A percentile compares a stretch with the other conserved stretches of the same genome.
Evolutionary conservation across 2,113 vertebrate genomes (phyloP).

Genomic region (Myocastor coypus): DNA sequence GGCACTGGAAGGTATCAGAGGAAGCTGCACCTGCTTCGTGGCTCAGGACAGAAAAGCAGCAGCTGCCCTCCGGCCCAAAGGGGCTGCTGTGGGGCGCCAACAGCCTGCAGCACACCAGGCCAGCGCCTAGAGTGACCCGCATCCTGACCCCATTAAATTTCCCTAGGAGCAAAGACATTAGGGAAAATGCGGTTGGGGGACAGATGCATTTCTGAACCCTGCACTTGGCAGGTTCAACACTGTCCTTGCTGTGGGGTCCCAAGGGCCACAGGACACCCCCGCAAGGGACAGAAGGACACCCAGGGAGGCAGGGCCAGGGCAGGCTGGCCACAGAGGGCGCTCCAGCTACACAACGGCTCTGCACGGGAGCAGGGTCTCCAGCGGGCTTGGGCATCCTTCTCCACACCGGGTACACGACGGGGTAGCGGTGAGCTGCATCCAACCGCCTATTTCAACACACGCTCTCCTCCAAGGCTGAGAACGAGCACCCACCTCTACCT

Average conservation of each 20-base stretch:
- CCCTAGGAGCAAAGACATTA: not conserved
- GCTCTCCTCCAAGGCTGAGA: not conserved
- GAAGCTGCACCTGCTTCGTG: conserved; percentile 65
- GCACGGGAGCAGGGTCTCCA: not conserved
- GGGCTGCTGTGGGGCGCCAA: not conserved
- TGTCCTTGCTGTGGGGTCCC: not conserved
- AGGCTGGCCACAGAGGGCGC: not conserved
- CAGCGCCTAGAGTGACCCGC: too few species aligned
- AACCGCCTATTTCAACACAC: too few species aligned
- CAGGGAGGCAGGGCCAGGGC: not conserved
- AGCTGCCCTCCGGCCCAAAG: not conserved
- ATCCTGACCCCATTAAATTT: not conserved
- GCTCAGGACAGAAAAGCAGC: not conserved
- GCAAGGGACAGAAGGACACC: not conserved
- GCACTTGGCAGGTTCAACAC: not conserved
- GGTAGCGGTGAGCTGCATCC: too few species aligned
- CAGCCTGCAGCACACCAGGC: not conserved
- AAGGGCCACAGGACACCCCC: not conserved
- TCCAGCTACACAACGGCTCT: not conserved
- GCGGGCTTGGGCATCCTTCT: not conserved
- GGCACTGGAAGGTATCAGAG: not conserved
- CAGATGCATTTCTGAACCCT: not conserved
- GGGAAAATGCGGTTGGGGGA: rapidly evolving
- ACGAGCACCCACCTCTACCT: not conserved
- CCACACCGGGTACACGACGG: not conserved